phyloP scores from a whole-genome alignment of 2,888 invertebrate species.

The Chrysomela aeneicollis region DNA sequence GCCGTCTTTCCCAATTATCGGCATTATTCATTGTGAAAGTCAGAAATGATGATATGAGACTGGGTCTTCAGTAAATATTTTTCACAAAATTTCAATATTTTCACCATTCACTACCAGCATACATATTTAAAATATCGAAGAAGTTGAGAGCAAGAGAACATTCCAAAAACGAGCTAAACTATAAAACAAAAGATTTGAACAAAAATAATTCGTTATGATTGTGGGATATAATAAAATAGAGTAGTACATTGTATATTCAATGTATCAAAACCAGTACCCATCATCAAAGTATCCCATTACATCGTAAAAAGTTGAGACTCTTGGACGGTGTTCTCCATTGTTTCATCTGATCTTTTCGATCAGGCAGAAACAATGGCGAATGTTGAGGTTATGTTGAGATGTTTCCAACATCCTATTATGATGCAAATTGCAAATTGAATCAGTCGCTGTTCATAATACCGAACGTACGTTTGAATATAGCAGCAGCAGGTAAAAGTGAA shows the following conservation, averaged over 20 bases:
- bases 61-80: too few relatives aligned
- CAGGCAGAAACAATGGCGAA: conserved; percentile 12
- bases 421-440: conserved; percentile 18
- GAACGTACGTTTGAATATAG: neutral
- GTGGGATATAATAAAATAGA: too few relatives aligned
- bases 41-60: neutral
- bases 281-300: too few relatives aligned
- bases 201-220: too few relatives aligned
- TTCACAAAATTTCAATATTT: neutral
- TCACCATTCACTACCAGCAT: neutral
- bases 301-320: too few relatives aligned
- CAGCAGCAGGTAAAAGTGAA: conserved; percentile 24
- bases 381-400: conserved; percentile 9
- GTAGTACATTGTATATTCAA: too few relatives aligned
- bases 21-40: neutral
- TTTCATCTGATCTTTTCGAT: neutral
- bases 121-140: too few relatives aligned
- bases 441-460: neutral
- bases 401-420: conserved; percentile 7
- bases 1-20: neutral
- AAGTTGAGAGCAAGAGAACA: too few relatives aligned
- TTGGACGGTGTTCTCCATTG: too few relatives aligned
- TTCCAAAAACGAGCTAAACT: too few relatives aligned
- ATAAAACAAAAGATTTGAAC: too few relatives aligned
- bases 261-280: too few relatives aligned